Evolutionary conservation across 1,140 invertebrate genomes (phyloP).

Genomic region (Drosophila arizonae): DNA sequence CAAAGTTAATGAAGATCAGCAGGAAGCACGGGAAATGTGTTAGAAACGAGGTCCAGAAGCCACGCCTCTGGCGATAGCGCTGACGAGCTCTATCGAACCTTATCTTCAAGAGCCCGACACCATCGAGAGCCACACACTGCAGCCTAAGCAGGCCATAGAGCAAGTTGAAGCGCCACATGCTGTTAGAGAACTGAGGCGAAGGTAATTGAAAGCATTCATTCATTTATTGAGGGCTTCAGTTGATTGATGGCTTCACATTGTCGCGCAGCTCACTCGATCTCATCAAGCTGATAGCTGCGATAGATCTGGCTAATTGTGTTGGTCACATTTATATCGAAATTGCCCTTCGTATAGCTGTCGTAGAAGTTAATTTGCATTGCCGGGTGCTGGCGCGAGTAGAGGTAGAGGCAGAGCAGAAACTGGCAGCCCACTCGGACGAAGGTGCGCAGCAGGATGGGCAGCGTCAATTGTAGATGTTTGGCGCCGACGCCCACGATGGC

Average conservation of each 20-base stretch:
- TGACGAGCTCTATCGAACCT: conserved; percentile 21
- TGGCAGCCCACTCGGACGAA: conserved; percentile 14
- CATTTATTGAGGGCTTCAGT: conserved; percentile 2
- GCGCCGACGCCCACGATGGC: conserved; percentile 7
- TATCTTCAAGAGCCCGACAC: conserved; percentile 38
- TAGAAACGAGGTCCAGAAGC: background rate
- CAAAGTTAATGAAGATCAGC: conserved; percentile 14
- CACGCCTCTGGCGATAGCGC: background rate
- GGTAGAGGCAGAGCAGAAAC: conserved; percentile 24
- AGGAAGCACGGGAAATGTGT: background rate
- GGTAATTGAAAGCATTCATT: background rate
- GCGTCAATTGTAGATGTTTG: conserved; percentile 9
- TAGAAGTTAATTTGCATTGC: conserved; percentile 23
- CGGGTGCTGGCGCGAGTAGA: conserved; percentile 14
- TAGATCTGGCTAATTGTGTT: conserved; percentile 59
- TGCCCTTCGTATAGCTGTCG: conserved; percentile 13
- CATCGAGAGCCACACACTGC: conserved; percentile 21
- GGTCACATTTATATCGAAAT: conserved; percentile 62
- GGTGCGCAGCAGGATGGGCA: conserved; percentile 19
- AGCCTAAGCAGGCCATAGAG: conserved; percentile 28
- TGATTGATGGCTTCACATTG: conserved; percentile 20
- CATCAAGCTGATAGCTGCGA: conserved; percentile 57
- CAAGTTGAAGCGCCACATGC: conserved; percentile 45
- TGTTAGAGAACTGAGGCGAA: conserved; percentile 28
- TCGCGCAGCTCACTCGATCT: conserved; percentile 37